Percentiles rank a stretch among this genome's conserved stretches.
phyloP scores from a whole-genome alignment of 2,113 vertebrate genomes.

The Agelaius tricolor region DNA sequence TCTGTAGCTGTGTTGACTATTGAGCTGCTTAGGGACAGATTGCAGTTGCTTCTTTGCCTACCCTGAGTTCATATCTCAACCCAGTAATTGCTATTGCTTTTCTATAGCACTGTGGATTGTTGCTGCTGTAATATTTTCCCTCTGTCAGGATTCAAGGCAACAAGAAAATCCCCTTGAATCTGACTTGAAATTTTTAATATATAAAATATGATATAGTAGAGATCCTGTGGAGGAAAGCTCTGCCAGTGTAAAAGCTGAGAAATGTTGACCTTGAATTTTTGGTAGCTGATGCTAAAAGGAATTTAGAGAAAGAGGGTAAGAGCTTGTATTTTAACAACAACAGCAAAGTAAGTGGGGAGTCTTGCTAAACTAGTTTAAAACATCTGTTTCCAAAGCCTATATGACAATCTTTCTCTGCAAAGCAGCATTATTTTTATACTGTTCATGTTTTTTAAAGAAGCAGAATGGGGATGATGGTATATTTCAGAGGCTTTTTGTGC shows the following conservation, averaged over 20 bases:
- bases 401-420: background rate
- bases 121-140: background rate
- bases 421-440: constrained; percentile 41
- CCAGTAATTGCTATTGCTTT: background rate
- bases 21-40: background rate
- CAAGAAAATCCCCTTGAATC: background rate
- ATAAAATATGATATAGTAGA: background rate
- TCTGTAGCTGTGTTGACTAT: background rate
- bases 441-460: background rate
- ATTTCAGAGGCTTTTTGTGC: background rate
- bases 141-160: background rate
- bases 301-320: background rate
- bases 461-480: background rate
- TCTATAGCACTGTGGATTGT: background rate
- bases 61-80: background rate
- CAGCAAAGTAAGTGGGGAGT: background rate
- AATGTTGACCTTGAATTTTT: background rate
- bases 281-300: background rate
- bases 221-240: background rate
- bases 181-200: background rate
- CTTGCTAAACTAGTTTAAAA: background rate
- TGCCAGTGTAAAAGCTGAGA: background rate
- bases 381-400: background rate
- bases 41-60: background rate
- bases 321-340: background rate